phyloP scores from a whole-genome alignment of 37 sponge, comb jelly and placozoan species.

The Spongilla lacustris region DNA sequence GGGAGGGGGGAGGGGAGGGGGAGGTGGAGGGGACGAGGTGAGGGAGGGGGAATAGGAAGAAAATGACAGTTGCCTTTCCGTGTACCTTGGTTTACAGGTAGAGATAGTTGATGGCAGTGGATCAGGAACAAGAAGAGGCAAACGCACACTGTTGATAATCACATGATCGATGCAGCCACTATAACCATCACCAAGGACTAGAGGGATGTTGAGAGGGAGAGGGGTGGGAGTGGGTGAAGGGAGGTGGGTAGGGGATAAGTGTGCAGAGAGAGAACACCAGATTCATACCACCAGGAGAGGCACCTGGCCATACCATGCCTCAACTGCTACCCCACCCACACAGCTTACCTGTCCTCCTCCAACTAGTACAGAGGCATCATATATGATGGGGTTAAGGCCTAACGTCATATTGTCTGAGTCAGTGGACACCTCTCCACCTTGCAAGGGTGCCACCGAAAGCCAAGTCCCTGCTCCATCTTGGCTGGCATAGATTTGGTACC shows the following conservation, averaged over 20 bases:
- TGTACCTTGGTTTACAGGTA: slow-evolving; percentile 67
- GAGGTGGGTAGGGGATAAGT: not conserved
- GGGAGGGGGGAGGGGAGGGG: too few relatives aligned
- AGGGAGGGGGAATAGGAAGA: too few relatives aligned
- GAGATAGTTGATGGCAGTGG: not conserved
- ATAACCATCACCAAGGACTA: slow-evolving; percentile 17
- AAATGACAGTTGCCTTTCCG: not conserved
- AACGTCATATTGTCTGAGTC: not conserved
- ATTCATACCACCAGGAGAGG: too few relatives aligned
- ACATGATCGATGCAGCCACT: slow-evolving; percentile 71
- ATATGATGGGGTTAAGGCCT: not conserved
- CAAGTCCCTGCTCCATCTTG: not conserved
- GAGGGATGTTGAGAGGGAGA: not conserved
- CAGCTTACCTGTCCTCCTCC: not conserved
- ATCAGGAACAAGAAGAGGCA: slow-evolving; percentile 49
- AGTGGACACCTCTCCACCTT: slow-evolving; percentile 12
- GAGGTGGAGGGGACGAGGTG: too few relatives aligned
- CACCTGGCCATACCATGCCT: too few relatives aligned
- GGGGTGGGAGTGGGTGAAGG: not conserved
- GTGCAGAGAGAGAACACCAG: not conserved
- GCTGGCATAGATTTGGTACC: slow-evolving; percentile 54
- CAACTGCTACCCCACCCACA: too few relatives aligned
- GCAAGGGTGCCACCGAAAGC: slow-evolving; percentile 33
- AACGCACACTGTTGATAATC: slow-evolving; percentile 28
- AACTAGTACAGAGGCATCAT: not conserved